phyloP scores from a whole-genome alignment of 2,113 vertebrate species.

The Hypocryptadius cinnamomeus region DNA sequence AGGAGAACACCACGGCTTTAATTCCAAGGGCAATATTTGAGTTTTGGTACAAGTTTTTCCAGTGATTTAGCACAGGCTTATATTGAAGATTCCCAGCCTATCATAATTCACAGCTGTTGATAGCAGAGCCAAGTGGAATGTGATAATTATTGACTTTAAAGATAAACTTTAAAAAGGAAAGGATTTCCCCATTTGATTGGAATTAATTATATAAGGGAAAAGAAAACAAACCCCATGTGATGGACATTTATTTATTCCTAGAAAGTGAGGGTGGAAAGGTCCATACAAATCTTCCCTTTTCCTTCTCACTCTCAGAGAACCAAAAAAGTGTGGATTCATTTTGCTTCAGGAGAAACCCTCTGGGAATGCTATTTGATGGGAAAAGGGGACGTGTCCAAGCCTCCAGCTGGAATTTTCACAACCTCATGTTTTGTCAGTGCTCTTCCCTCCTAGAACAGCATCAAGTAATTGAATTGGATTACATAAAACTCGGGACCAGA shows the following conservation, averaged over 20 bases:
- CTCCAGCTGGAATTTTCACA: neutral
- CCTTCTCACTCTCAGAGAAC: neutral
- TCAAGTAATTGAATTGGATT: no score
- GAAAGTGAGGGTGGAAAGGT: neutral
- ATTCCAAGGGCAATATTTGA: neutral
- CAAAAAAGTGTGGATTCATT: neutral
- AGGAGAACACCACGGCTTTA: neutral
- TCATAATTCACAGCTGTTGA: neutral
- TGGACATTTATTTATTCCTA: neutral
- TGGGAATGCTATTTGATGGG: neutral
- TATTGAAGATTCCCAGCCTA: fast-evolving
- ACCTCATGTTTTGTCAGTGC: fast-evolving
- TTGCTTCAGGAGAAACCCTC: neutral
- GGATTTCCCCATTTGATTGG: neutral
- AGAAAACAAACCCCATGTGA: neutral
- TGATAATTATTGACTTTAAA: neutral
- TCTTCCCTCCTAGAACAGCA: neutral
- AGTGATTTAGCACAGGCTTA: neutral
- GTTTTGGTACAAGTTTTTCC: neutral
- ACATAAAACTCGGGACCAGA: neutral
- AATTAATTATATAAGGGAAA: neutral
- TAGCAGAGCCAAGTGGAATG: neutral
- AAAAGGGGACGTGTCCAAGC: neutral
- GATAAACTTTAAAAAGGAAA: neutral
- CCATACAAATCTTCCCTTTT: neutral